phyloP scores from a whole-genome alignment of 2,888 invertebrate genomes.

The Ormia ochracea region DNA sequence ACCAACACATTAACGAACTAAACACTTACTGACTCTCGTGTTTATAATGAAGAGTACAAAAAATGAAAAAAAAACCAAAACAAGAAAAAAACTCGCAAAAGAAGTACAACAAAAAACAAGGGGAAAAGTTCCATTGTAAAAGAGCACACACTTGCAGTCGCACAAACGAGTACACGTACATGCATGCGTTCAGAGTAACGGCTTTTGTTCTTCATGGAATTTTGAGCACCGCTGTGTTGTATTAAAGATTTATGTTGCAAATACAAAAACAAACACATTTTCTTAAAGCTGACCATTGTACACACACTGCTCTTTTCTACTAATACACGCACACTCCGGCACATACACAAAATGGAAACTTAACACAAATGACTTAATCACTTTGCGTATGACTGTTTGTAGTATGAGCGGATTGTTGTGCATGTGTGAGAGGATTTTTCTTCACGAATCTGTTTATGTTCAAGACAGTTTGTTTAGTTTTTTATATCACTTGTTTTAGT shows the following conservation, averaged over 20 bases:
- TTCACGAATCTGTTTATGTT: slow-evolving; percentile 11
- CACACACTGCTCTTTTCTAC: background rate
- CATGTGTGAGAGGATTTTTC: background rate
- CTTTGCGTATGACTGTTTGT: slow-evolving; percentile 18
- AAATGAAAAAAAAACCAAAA: background rate
- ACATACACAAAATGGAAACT: no score
- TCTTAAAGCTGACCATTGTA: background rate
- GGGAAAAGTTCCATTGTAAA: background rate
- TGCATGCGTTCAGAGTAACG: background rate
- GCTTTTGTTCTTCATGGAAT: background rate
- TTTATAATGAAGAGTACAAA: background rate
- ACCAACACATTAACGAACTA: background rate
- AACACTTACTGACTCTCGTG: background rate
- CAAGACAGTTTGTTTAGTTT: background rate
- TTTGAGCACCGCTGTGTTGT: background rate
- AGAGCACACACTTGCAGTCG: background rate
- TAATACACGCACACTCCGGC: background rate
- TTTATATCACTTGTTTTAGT: background rate
- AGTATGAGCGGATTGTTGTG: background rate
- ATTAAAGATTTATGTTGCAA: slow-evolving; percentile 2
- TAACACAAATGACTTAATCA: slow-evolving; percentile 40
- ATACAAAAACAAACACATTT: background rate
- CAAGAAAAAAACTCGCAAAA: background rate
- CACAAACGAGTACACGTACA: no score
- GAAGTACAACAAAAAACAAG: background rate